Conservation (phyloP, 2,113 vertebrate genomes). For the Microtus ochrogaster region DNA sequence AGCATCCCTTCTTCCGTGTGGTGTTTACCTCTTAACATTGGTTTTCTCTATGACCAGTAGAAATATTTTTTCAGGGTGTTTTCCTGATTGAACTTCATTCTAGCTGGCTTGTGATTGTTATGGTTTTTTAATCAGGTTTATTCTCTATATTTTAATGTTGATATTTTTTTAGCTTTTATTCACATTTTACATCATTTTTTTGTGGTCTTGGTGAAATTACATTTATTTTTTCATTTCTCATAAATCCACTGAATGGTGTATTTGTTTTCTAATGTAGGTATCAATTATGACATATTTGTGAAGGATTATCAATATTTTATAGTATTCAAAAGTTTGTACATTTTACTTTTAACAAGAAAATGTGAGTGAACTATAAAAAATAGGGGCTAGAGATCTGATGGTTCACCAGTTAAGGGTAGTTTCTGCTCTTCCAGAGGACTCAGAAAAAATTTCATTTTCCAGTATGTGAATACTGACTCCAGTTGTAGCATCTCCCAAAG, state of each 20-base stretch:
- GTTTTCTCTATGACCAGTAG: neutral
- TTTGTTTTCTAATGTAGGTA: conserved; percentile 30
- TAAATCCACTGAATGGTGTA: neutral
- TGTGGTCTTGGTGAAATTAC: conserved; percentile 26
- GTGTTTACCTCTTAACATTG: conserved; percentile 16
- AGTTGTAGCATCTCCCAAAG: neutral
- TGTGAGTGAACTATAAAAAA: neutral
- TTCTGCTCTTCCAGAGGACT: neutral
- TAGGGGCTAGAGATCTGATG: neutral
- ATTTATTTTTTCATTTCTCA: conserved; percentile 1
- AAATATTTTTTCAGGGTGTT: conserved; percentile 30
- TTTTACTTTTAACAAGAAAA: conserved; percentile 52
- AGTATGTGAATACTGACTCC: neutral
- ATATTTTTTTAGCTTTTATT: too few relatives aligned
- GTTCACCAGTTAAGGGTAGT: neutral
- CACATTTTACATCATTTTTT: neutral
- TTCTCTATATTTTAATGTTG: too few relatives aligned
- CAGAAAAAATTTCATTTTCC: neutral
- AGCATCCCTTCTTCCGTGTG: neutral
- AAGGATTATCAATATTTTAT: neutral
- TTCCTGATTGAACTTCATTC: conserved; percentile 27
- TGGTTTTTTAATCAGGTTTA: too few relatives aligned
- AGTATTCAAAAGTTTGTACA: conserved; percentile 8
- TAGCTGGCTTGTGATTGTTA: neutral
- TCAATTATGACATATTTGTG: neutral